phyloP scores from a whole-genome alignment of 2,113 vertebrate species.

The Marmota monax region DNA sequence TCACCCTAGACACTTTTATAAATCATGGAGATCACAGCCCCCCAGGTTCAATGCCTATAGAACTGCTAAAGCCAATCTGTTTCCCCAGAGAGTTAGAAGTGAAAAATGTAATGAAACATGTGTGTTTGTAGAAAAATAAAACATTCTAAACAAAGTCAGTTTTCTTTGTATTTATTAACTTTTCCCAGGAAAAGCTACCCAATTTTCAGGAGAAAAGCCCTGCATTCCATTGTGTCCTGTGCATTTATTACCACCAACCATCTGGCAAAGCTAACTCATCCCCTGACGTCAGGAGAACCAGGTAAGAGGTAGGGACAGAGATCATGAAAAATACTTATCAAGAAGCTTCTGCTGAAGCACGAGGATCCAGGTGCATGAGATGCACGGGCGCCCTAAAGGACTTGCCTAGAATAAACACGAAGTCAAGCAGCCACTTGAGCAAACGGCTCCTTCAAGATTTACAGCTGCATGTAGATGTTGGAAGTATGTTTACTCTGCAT shows the following conservation, averaged over 20 bases:
- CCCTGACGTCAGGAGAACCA: background rate
- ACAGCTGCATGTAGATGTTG: too few species aligned
- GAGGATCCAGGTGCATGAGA: background rate
- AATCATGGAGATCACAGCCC: background rate
- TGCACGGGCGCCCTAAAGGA: background rate
- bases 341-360: background rate
- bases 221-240: background rate
- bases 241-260: background rate
- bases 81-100: background rate
- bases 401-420: background rate
- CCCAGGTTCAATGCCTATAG: background rate
- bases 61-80: background rate
- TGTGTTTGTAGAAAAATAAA: conserved; percentile 1
- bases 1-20: background rate
- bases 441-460: background rate
- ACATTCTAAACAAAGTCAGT: background rate
- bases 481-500: background rate
- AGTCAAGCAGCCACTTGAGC: background rate
- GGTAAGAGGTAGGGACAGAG: background rate
- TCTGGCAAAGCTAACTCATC: background rate
- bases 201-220: background rate
- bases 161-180: conserved; percentile 7
- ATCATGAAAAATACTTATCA: background rate
- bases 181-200: background rate
- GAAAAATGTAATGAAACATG: background rate